A percentile compares a stretch with the other conserved stretches of the same genome.
Conservation (phyloP, 2,888 invertebrate genomes). For the Agrotis puta region DNA sequence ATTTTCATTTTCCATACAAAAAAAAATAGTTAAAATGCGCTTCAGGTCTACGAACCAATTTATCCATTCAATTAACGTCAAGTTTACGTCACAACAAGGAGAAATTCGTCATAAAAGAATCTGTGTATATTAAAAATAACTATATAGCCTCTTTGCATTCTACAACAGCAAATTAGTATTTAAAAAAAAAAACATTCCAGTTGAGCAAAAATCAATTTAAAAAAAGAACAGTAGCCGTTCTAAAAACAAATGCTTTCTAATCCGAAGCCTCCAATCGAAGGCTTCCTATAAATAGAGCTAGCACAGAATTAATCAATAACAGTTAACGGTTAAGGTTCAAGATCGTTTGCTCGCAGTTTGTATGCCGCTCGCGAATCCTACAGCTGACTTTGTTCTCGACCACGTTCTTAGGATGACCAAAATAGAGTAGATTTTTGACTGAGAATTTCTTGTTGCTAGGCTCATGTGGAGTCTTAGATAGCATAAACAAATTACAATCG, state of each 20-base stretch:
- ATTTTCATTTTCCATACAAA: too few species aligned
- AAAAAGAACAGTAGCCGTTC: background rate
- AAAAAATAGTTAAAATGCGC: too few species aligned
- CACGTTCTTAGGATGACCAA: slow-evolving; percentile 21
- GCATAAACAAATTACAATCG: background rate
- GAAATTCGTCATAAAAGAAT: too few species aligned
- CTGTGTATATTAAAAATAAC: too few species aligned
- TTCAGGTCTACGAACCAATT: too few species aligned
- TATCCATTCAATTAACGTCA: too few species aligned
- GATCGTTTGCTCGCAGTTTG: slow-evolving; percentile 52
- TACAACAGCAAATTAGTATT: too few species aligned
- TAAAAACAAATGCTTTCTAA: slow-evolving; percentile 24
- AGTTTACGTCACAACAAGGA: too few species aligned
- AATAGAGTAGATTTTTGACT: background rate
- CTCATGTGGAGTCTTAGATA: too few species aligned
- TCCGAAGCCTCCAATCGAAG: slow-evolving; percentile 1
- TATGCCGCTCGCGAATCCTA: slow-evolving; percentile 41
- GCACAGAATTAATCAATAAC: slow-evolving; percentile 50
- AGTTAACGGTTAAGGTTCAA: slow-evolving; percentile 52
- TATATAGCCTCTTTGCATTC: too few species aligned
- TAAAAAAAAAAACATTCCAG: too few species aligned
- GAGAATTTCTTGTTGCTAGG: background rate
- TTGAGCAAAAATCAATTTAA: too few species aligned
- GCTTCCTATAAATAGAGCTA: slow-evolving; percentile 18
- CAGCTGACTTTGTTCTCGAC: slow-evolving; percentile 43